These are phyloP conservation scores for Drosophila baimaii DNA, from an alignment of 1,140 invertebrate species.

Conservation along the genomic window DNA sequence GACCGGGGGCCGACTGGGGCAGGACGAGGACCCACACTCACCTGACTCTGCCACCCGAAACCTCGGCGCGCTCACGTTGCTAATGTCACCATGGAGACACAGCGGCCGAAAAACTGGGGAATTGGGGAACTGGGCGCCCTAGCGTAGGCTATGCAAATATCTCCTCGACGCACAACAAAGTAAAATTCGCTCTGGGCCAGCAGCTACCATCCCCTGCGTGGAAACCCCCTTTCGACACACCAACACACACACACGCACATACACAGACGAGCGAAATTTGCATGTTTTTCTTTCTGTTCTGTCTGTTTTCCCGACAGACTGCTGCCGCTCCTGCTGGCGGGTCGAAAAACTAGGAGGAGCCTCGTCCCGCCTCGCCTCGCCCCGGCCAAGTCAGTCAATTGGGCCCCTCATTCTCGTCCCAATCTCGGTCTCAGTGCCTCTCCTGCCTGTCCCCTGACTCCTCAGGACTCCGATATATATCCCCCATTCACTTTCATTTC, in stretches of 20 bases:
- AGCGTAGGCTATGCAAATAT: slow-evolving; percentile 72
- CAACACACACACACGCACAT: neutral
- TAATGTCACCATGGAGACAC: slow-evolving; percentile 79
- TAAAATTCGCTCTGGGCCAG: slow-evolving; percentile 58
- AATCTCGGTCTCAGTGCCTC: slow-evolving; percentile 7
- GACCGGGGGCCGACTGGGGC: neutral
- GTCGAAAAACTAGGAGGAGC: slow-evolving; percentile 52
- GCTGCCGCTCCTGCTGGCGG: slow-evolving; percentile 18
- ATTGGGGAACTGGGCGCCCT: slow-evolving; percentile 37
- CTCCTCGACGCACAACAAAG: slow-evolving; percentile 66
- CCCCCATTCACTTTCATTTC: slow-evolving; percentile 76
- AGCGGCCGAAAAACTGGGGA: slow-evolving; percentile 38
- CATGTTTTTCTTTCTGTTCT: slow-evolving; percentile 68
- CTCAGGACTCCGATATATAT: slow-evolving; percentile 27
- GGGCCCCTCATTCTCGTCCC: slow-evolving; percentile 39
- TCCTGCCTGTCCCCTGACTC: slow-evolving; percentile 32
- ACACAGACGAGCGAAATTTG: slow-evolving; percentile 58
- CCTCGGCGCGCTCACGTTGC: slow-evolving; percentile 47
- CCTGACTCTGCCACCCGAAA: slow-evolving; percentile 55
- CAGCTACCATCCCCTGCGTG: slow-evolving; percentile 10
- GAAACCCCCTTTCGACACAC: slow-evolving; percentile 17
- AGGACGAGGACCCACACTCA: slow-evolving; percentile 43
- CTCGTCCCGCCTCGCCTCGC: slow-evolving; percentile 31
- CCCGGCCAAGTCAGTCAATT: slow-evolving; percentile 71
- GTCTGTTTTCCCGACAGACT: slow-evolving; percentile 50